Percentiles rank a stretch among this genome's conserved stretches.
Evolutionary conservation across 2,113 vertebrate species (phyloP).

Genomic region (Cichladusa arquata): DNA sequence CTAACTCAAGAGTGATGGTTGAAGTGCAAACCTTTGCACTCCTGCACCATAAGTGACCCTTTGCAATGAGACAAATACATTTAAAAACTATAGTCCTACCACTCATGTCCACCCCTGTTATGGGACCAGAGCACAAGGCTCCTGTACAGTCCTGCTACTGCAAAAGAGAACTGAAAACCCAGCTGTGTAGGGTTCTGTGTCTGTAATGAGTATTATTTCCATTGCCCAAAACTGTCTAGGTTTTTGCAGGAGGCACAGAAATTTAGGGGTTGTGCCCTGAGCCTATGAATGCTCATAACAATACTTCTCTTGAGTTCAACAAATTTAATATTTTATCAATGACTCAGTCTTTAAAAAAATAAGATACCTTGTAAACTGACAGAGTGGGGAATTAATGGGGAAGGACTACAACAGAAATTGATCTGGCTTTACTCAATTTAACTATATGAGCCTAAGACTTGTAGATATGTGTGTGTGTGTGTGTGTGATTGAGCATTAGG

Average conservation of each 20-base stretch:
- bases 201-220: not conserved
- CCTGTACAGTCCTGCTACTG: not conserved
- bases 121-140: accelerated
- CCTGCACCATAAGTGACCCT: not conserved
- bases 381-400: not conserved
- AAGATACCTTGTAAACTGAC: not conserved
- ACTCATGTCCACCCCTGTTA: not conserved
- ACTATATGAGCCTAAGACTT: not conserved
- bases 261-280: not conserved
- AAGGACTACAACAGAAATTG: not conserved
- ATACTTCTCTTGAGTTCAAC: not conserved
- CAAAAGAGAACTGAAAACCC: not conserved
- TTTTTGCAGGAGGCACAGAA: not conserved
- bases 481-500: not conserved
- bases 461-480: not conserved
- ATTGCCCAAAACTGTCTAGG: not conserved
- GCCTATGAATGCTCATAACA: not conserved
- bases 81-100: not conserved
- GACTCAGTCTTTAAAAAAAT: not conserved
- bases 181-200: not conserved
- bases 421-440: not conserved
- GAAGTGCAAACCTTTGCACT: not conserved
- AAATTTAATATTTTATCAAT: not conserved
- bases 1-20: not conserved
- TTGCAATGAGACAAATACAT: not conserved